These are phyloP conservation scores for Lampropteryx suffumata DNA, from an alignment of 2,888 invertebrate species.

Conservation along the genomic window DNA sequence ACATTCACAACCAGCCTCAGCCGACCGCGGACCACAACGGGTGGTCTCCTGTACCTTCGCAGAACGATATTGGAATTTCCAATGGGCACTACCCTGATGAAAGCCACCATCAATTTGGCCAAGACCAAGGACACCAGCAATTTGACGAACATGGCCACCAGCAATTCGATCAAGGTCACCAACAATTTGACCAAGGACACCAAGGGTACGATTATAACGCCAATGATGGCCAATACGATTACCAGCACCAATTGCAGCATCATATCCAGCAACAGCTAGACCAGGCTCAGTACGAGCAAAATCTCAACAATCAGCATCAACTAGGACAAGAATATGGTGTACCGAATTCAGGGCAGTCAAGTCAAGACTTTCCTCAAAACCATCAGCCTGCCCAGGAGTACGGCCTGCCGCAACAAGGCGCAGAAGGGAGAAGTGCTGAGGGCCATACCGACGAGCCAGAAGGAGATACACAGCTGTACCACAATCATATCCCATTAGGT, in stretches of 20 bases:
- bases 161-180: conserved; percentile 57
- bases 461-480: conserved; percentile 52
- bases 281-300: conserved; percentile 57
- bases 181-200: conserved; percentile 64
- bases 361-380: conserved; percentile 42
- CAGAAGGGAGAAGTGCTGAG: conserved; percentile 68
- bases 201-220: conserved; percentile 69
- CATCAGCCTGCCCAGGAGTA: conserved; percentile 55
- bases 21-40: conserved; percentile 65
- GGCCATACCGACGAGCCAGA: conserved; percentile 35
- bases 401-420: conserved; percentile 57
- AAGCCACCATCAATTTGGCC: conserved; percentile 58
- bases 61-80: conserved; percentile 46
- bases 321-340: conserved; percentile 37
- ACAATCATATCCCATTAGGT: conserved; percentile 73
- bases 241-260: conserved; percentile 65
- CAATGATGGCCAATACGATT: conserved; percentile 59
- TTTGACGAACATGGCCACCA: conserved; percentile 62
- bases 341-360: conserved; percentile 35
- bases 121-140: conserved; percentile 64
- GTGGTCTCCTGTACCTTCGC: conserved; percentile 69
- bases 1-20: conserved; percentile 38
- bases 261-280: conserved; percentile 72
- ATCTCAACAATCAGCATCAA: conserved; percentile 49
- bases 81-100: conserved; percentile 49